Evolutionary conservation across 2,888 invertebrate species (phyloP).

Genomic region (Julus scandinavius): DNA sequence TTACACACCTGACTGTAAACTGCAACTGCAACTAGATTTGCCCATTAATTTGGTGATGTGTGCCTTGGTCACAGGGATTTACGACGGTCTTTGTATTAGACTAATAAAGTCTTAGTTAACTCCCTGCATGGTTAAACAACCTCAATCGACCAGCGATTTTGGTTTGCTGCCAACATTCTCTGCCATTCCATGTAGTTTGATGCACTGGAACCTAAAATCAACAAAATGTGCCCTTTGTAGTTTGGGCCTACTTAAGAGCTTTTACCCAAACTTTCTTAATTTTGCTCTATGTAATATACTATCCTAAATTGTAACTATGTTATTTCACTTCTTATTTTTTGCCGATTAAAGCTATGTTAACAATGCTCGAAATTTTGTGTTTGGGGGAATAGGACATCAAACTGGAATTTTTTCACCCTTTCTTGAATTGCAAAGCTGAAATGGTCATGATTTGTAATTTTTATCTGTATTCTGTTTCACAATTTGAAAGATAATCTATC

Average conservation of each 20-base stretch:
- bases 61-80: not conserved
- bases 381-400: no score
- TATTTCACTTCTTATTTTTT: no score
- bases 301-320: no score
- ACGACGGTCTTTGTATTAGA: not conserved
- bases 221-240: not conserved
- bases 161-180: not conserved
- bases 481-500: no score
- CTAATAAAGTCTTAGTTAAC: not conserved
- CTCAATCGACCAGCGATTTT: not conserved
- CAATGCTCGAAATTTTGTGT: no score
- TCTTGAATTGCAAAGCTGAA: no score
- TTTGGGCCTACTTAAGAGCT: not conserved
- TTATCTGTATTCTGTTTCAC: no score
- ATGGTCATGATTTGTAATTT: no score
- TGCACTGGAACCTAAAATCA: slow-evolving; percentile 12
- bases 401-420: no score
- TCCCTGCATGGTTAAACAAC: not conserved
- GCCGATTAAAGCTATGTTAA: no score
- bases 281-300: no score
- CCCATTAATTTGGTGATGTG: not conserved
- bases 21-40: not conserved
- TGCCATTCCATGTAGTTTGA: not conserved
- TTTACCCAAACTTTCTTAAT: no score
- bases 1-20: not conserved